These are phyloP conservation scores for Poeciliopsis retropinna DNA, from an alignment of 2,113 vertebrate genomes.

Conservation along the genomic window DNA sequence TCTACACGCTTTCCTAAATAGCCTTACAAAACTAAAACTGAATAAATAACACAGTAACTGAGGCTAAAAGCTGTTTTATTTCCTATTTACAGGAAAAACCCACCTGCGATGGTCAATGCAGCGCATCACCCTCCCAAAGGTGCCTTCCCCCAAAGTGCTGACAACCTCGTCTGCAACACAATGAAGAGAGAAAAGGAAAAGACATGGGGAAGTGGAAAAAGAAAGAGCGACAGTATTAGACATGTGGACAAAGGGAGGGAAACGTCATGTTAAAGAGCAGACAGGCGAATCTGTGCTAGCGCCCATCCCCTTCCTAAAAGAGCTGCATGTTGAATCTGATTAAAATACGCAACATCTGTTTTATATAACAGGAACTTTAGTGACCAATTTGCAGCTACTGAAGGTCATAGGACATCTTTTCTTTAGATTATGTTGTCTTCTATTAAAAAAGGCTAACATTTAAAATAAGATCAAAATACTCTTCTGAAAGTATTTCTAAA, in stretches of 20 bases:
- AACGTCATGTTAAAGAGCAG: conserved; percentile 54
- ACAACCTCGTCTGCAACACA: conserved; percentile 92
- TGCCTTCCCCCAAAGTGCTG: conserved; percentile 95
- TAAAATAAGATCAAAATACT: neutral
- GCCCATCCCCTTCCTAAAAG: conserved; percentile 57
- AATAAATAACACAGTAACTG: too few relatives aligned
- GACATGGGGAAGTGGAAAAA: conserved; percentile 49
- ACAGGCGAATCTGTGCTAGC: conserved; percentile 63
- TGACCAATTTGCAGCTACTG: conserved; percentile 61
- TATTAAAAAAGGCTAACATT: conserved; percentile 5
- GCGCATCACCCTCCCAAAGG: conserved; percentile 94
- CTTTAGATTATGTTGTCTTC: conserved; percentile 6
- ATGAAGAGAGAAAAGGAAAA: conserved; percentile 63
- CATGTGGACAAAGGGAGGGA: conserved; percentile 33
- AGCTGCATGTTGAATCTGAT: conserved; percentile 54
- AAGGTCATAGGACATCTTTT: conserved; percentile 33
- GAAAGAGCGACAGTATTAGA: conserved; percentile 63
- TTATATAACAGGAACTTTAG: conserved; percentile 43
- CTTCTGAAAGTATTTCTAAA: neutral
- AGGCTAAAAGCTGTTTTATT: neutral
- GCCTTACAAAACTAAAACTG: too few relatives aligned
- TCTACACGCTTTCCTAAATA: too few relatives aligned
- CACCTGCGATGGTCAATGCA: conserved; percentile 96
- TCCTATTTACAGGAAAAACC: conserved; percentile 7
- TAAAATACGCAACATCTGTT: conserved; percentile 16